phyloP scores from a whole-genome alignment of 1,140 invertebrate species.

The Habropoda laboriosa region DNA sequence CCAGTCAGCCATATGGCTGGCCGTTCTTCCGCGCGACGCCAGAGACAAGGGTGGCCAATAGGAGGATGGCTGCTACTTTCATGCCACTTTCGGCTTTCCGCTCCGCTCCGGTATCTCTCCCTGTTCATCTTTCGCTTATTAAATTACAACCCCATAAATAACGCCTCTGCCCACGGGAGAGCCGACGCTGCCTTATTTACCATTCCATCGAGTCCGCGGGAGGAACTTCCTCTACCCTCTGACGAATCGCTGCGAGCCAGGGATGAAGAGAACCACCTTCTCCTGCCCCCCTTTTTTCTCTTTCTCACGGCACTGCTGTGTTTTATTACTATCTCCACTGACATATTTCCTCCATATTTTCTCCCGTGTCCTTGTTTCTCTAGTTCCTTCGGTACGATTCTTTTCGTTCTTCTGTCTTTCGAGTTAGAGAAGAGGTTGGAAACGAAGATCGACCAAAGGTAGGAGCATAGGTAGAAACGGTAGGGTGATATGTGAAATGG shows the following conservation, averaged over 20 bases:
- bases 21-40: slow-evolving; percentile 43
- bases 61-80: slow-evolving; percentile 75
- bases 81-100: slow-evolving; percentile 75
- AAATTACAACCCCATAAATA: slow-evolving; percentile 81
- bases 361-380: neutral
- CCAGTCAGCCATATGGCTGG: slow-evolving; percentile 77
- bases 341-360: neutral
- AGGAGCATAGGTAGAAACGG: too few relatives aligned
- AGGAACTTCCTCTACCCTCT: slow-evolving; percentile 27
- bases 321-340: neutral
- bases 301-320: neutral
- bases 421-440: too few relatives aligned
- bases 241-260: slow-evolving; percentile 48
- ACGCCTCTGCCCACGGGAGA: slow-evolving; percentile 65
- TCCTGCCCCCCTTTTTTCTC: too few relatives aligned
- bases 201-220: slow-evolving; percentile 58
- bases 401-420: too few relatives aligned
- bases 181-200: slow-evolving; percentile 73
- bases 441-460: too few relatives aligned
- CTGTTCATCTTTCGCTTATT: slow-evolving; percentile 79
- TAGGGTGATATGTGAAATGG: too few relatives aligned
- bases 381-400: too few relatives aligned
- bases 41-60: slow-evolving; percentile 63
- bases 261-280: neutral
- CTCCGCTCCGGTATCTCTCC: slow-evolving; percentile 72